These are phyloP conservation scores for Polyommatus icarus DNA, from an alignment of 2,888 invertebrate genomes.

Conservation along the genomic window DNA sequence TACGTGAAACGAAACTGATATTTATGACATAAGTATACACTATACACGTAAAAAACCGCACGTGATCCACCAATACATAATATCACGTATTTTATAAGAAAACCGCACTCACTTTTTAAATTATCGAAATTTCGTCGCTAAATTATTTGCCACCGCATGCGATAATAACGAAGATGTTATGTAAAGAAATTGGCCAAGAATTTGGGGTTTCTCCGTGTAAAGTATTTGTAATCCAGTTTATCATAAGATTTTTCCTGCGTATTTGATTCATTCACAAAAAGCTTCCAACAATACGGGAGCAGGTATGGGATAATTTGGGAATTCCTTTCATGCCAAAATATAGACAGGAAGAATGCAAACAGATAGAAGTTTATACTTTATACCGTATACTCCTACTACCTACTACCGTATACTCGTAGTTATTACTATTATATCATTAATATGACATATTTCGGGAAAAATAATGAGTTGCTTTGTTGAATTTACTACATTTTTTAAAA, in stretches of 20 bases:
- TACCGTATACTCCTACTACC: too few relatives aligned
- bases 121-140: constrained; percentile 18
- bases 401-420: too few relatives aligned
- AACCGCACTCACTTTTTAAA: not conserved
- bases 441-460: too few relatives aligned
- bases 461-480: too few relatives aligned
- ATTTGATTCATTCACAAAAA: not conserved
- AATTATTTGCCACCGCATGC: constrained; percentile 13
- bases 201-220: not conserved
- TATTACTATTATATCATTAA: too few relatives aligned
- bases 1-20: constrained; percentile 30
- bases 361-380: too few relatives aligned
- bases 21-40: not conserved
- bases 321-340: not conserved
- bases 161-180: constrained; percentile 6
- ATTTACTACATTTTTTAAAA: too few relatives aligned
- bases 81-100: constrained; percentile 28
- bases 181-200: constrained; percentile 2
- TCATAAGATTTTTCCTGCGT: not conserved
- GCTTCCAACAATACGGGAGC: not conserved
- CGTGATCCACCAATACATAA: constrained; percentile 5
- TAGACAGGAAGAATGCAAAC: not conserved
- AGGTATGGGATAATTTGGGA: not conserved
- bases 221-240: not conserved
- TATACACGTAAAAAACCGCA: constrained; percentile 2